Evolutionary conservation across 2,888 invertebrate genomes (phyloP).

Genomic region (Drosophila suboccidentalis): DNA sequence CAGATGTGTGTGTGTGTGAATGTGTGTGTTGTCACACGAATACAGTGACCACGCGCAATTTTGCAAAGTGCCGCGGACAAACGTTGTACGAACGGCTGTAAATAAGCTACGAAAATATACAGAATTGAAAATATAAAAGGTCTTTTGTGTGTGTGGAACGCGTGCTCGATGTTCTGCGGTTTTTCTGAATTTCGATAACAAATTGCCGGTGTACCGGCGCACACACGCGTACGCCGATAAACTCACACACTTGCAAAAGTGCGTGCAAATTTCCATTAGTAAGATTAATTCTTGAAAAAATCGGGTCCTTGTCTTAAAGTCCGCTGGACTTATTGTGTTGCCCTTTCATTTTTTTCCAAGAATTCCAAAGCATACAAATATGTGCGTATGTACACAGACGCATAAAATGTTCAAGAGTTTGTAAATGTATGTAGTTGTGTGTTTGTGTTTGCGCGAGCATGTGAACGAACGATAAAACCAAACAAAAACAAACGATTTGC

Average conservation of each 20-base stretch:
- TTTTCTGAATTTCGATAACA: not conserved
- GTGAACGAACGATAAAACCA: slow-evolving; percentile 23
- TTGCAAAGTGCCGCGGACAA: slow-evolving; percentile 18
- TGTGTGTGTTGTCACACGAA: slow-evolving; percentile 13
- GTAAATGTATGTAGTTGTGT: not conserved
- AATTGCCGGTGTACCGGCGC: slow-evolving; percentile 41
- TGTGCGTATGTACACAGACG: not conserved
- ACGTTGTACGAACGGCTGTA: slow-evolving; percentile 4
- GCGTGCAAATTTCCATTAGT: not conserved
- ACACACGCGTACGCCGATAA: slow-evolving; percentile 1
- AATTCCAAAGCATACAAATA: not conserved
- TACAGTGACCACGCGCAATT: slow-evolving; percentile 43
- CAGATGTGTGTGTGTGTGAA: slow-evolving; percentile 3
- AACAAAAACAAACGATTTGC: slow-evolving; percentile 38
- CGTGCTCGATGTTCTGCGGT: not conserved
- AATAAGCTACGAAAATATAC: slow-evolving; percentile 6
- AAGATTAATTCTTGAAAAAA: not conserved
- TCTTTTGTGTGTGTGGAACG: not conserved
- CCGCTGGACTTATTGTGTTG: not conserved
- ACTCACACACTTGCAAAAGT: slow-evolving; percentile 7
- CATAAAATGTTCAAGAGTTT: not conserved
- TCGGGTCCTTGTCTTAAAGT: not conserved
- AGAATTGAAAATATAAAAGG: not conserved
- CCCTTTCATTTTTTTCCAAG: not conserved
- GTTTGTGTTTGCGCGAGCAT: slow-evolving; percentile 2